Evolutionary conservation across 2,113 vertebrate species (phyloP), one percentile per base, ranked within the genome.

Genomic region (Phrynocephalus versicolor): DNA sequence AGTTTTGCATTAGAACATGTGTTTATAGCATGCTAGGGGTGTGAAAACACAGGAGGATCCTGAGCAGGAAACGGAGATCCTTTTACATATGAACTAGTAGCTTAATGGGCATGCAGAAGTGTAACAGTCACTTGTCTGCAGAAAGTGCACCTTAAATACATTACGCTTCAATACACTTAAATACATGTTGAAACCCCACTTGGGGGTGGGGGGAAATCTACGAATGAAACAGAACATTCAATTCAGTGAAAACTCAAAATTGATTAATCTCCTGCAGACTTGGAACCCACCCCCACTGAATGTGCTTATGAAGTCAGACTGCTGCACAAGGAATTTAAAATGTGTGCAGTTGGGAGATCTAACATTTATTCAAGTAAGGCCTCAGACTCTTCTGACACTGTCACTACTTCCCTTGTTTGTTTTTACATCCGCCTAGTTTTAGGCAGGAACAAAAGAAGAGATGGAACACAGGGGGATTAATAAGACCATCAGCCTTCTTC

Each of bases 401-500:
- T 87, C 88, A 90, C 78, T 41, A 84, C 78, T 89, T 85, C 77
- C 67, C 92, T 87, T 89, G 91, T 51, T 51, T 85, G 89, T 88
- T 91, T 87, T 67, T 79, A 94, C 92, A 91, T 88, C 89, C 93
- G 65, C 83, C 93, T 65, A 75, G 79, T 86, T 85, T 96, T 93
- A 92, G 91, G 90, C 89, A 93, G 92, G n/a, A 94, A 90, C 92
- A 89, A 90, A 96, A 92, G 92, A 93, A 95, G 94, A 95, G 91
- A 95, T 94, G 84, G 88, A 95, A 90, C 95, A 95, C 90, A 92
- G 94, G 91, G 89, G 95, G 94, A 93, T 89, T 67, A 94, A 94
- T 95, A 92, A 89, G 92, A 92, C 91, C 89, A 95, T 95, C 95
- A 97, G 95, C 88, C 95, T 95, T 95, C 93, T 96, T 95, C 95